phyloP scores from a whole-genome alignment of 2,797 vertebrate genomes.

The Catharus ustulatus region DNA sequence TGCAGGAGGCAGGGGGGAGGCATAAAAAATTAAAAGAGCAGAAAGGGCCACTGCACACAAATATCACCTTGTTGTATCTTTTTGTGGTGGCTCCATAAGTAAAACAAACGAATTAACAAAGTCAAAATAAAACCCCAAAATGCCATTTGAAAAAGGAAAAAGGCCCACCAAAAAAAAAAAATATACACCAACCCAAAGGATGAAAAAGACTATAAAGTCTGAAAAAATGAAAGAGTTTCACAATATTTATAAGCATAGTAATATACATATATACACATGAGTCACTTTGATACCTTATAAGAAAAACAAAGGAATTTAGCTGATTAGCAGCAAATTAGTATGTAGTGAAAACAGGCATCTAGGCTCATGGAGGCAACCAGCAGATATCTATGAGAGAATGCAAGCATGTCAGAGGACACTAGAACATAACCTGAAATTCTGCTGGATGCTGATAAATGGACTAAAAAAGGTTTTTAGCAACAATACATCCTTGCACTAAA shows the following conservation, averaged over 20 bases:
- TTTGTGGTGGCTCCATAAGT: not conserved
- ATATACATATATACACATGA: not conserved
- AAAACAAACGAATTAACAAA: not conserved
- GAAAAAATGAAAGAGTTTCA: not conserved
- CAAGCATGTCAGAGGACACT: not conserved
- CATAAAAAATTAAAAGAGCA: not conserved
- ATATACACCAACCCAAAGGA: not conserved
- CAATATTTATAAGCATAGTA: not conserved
- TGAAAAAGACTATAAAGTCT: not conserved
- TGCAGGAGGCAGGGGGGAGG: accelerated
- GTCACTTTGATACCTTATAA: not conserved
- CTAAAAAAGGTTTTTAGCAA: not conserved
- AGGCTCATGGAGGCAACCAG: not conserved
- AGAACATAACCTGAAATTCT: not conserved
- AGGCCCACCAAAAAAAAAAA: not conserved
- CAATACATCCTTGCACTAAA: not conserved
- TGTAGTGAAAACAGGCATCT: not conserved
- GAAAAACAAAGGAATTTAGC: not conserved
- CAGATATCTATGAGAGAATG: not conserved
- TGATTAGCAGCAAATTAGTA: not conserved
- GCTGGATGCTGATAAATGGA: not conserved
- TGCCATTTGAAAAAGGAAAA: not conserved
- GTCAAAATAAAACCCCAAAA: not conserved
- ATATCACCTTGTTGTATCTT: not conserved
- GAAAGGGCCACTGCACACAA: not conserved